These are phyloP conservation scores for Ceratothoa steindachneri DNA, from an alignment of 2,888 invertebrate species.

Conservation along the genomic window DNA sequence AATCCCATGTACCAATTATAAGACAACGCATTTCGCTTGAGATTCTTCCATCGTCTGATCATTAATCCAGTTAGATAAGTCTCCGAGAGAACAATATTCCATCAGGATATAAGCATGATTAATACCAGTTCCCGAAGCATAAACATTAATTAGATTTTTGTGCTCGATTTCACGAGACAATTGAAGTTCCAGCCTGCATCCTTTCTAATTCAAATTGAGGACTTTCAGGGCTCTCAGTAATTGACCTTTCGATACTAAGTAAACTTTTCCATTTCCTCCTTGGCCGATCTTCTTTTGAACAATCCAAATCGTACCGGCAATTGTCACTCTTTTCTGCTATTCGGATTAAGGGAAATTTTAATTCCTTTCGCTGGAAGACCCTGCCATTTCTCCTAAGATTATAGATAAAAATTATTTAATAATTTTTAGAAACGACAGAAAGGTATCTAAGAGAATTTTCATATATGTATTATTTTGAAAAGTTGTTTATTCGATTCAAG, in stretches of 20 bases:
- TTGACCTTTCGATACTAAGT: background rate
- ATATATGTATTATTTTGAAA: too few relatives aligned
- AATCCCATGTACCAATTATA: background rate
- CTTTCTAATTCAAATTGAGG: background rate
- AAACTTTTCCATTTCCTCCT: background rate
- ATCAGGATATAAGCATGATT: constrained; percentile 1
- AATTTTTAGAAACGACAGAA: too few relatives aligned
- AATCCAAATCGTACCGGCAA: background rate
- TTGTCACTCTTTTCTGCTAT: background rate
- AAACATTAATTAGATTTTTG: background rate
- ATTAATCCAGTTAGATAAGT: background rate
- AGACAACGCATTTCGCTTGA: background rate
- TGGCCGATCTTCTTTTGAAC: background rate
- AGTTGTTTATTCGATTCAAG: too few relatives aligned
- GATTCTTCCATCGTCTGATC: background rate
- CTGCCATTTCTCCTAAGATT: background rate
- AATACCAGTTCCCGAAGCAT: background rate
- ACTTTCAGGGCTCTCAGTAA: background rate
- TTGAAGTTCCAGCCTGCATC: background rate
- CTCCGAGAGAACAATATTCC: constrained; percentile 1
- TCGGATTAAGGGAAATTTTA: too few relatives aligned
- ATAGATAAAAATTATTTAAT: background rate
- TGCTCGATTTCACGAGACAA: background rate
- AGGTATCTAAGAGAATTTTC: too few relatives aligned
- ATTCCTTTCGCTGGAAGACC: background rate